Base-by-base conservation (phyloP, 2,113 vertebrate species). In the Tenebrosternarchus preto region DNA sequence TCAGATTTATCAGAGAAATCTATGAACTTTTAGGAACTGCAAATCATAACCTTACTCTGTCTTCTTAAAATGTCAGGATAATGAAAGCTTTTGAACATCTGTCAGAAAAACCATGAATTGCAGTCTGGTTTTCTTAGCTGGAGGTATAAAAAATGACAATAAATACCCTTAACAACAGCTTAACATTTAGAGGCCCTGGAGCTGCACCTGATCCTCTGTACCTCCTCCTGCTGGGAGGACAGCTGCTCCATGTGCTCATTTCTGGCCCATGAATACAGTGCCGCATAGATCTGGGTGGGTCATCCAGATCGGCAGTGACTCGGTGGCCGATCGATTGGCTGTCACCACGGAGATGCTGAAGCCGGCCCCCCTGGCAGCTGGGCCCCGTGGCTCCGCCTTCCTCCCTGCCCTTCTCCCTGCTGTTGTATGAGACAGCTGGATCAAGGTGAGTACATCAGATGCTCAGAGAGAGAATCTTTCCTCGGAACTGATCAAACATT, bases 371-470 rank as follows among this genome's bases (percentile, higher is more conserved):
- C 46, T 7, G 15, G 5, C 6, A 9, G 71, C 50, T 25, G 29
- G n/a, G 46, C 71, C n/a, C 11, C 53, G 31, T 3, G 7, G 19
- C 53, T 53, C 17, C 31, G 16, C 25, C 39, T 29, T 55, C 27
- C 24, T 36, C 36, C 7, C 36, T 7, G 36, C 36, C 36, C 7
- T 36, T 36, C 7, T 4, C 36, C 36, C 36, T 7, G 36, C 36
- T 36, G n/a, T n/a, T n/a, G n/a, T n/a, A n/a, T n/a, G n/a, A n/a
- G n/a, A n/a, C n/a, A n/a, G n/a, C n/a, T n/a, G n/a, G n/a, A n/a
- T n/a, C n/a, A n/a, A n/a, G n/a, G n/a, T n/a, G n/a, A n/a, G 7
- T 73, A 31, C 20, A 73, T 73, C 46, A 55, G 70, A 57, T 20
- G 53, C 25, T 20, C 29, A 36, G 29, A 12, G 17, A 56, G 27